Conservation (phyloP, 2,113 vertebrate species). For the Diadophis punctatus region DNA sequence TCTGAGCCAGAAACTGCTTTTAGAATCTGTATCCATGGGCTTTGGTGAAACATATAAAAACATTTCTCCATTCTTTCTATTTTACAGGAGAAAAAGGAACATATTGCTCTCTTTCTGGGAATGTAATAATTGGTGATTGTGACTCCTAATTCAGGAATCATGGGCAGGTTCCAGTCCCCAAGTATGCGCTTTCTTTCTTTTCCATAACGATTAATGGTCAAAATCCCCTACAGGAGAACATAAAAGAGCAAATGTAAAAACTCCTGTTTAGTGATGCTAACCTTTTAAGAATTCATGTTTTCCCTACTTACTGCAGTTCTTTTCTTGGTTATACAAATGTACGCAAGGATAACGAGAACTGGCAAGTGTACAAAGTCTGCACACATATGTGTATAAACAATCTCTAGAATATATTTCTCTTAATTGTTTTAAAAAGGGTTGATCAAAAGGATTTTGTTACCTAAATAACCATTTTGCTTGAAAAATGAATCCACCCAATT, state of each 20-base stretch:
- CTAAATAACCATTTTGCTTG: conserved; percentile 93
- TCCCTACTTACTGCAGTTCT: background rate
- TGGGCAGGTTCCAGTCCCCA: background rate
- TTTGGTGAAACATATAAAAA: no score
- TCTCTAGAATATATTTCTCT: background rate
- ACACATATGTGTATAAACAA: background rate
- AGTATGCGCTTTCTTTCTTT: background rate
- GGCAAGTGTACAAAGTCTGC: background rate
- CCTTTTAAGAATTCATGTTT: background rate
- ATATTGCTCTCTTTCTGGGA: background rate
- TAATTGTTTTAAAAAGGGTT: background rate
- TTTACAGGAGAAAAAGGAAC: no score
- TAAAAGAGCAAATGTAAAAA: background rate
- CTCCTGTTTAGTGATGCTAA: background rate
- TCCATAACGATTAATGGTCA: background rate
- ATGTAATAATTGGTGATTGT: background rate
- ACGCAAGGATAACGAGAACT: background rate
- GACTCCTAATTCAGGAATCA: background rate
- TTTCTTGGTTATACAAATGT: background rate
- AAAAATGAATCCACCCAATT: conserved; percentile 96
- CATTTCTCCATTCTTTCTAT: background rate
- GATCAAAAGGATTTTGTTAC: conserved; percentile 68
- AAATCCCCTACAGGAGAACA: background rate
- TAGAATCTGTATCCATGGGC: background rate
- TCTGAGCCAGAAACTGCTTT: background rate